A percentile compares a stretch with the other conserved stretches of the same genome.
Evolutionary conservation across 2,797 vertebrate genomes (phyloP).

Genomic region (Anableps anableps): DNA sequence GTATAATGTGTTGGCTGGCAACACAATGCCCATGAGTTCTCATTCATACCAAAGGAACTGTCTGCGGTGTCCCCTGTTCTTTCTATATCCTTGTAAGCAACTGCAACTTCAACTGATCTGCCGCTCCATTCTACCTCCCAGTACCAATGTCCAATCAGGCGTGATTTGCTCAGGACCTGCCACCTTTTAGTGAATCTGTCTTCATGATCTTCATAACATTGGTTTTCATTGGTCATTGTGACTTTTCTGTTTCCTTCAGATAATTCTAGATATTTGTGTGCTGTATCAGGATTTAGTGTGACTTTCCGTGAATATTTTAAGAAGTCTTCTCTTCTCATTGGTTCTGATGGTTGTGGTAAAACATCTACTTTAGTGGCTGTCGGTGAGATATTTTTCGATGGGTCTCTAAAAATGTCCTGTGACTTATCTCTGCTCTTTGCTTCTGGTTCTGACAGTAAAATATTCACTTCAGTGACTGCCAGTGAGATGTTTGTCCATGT

Average conservation of each 20-base stretch:
- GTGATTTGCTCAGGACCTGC: constrained; percentile 5
- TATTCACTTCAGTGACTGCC: no score
- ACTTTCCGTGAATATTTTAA: background rate
- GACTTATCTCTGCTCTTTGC: no score
- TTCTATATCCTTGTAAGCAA: background rate
- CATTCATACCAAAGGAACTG: background rate
- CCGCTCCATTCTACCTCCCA: background rate
- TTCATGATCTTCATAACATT: background rate
- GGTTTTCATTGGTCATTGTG: background rate
- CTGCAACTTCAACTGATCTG: background rate
- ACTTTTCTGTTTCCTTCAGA: constrained; percentile 4
- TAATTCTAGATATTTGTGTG: background rate
- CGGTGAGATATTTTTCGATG: no score
- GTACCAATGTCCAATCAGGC: background rate
- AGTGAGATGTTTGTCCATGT: no score
- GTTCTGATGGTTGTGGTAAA: background rate
- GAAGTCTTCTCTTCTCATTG: background rate
- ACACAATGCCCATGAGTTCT: background rate
- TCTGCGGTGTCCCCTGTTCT: background rate
- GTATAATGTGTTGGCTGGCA: rapidly evolving
- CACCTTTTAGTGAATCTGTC: background rate
- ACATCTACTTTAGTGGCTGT: background rate
- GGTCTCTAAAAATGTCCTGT: no score
- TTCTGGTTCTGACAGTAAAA: no score
- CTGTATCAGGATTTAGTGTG: background rate